phyloP scores from a whole-genome alignment of 2,797 vertebrate species.

The Ctenopoma kingsleyae region DNA sequence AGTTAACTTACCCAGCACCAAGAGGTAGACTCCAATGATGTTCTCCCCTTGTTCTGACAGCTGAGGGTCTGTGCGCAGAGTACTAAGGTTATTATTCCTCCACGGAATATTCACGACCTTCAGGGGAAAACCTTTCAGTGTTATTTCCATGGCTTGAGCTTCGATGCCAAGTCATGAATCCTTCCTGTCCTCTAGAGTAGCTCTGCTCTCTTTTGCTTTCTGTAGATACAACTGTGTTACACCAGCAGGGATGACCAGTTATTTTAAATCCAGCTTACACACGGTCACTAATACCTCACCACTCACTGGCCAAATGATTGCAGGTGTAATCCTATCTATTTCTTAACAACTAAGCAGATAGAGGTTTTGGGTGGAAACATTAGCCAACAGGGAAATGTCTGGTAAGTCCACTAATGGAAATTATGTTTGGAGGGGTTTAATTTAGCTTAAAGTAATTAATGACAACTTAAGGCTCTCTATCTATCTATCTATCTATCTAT shows the following conservation, averaged over 20 bases:
- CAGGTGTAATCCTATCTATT: conserved; percentile 80
- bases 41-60: conserved; percentile 89
- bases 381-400: conserved; percentile 37
- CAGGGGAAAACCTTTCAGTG: conserved; percentile 62
- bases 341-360: conserved; percentile 69
- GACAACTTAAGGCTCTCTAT: background rate
- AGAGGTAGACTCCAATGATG: conserved; percentile 87
- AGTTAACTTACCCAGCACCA: conserved; percentile 84
- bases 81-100: conserved; percentile 90
- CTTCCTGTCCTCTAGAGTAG: conserved; percentile 39
- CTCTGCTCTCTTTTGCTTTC: conserved; percentile 51
- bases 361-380: conserved; percentile 73
- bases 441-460: conserved; percentile 25
- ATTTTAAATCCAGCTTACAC: conserved; percentile 87
- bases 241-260: conserved; percentile 61
- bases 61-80: conserved; percentile 84
- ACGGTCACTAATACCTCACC: conserved; percentile 70
- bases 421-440: conserved; percentile 6
- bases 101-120: conserved; percentile 85
- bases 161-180: conserved; percentile 65
- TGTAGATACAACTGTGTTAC: conserved; percentile 40
- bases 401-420: conserved; percentile 13
- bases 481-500: too few species aligned
- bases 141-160: conserved; percentile 75
- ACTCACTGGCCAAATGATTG: conserved; percentile 67